These are phyloP conservation scores for Diachrysia chrysitis DNA, from an alignment of 2,888 invertebrate species.

Conservation along the genomic window DNA sequence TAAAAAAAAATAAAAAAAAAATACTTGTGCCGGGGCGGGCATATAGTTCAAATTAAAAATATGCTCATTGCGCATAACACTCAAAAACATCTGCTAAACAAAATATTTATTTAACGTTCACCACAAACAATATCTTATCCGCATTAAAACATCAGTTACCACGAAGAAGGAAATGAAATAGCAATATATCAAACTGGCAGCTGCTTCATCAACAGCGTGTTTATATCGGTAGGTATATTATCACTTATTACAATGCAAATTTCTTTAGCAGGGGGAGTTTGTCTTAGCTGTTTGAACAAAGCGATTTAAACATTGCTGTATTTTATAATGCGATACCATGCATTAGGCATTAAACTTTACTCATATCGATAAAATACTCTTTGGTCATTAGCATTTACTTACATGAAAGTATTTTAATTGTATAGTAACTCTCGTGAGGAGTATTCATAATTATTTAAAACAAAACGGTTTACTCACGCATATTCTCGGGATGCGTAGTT, in stretches of 20 bases:
- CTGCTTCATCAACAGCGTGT: constrained; percentile 16
- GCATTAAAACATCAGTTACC: constrained; percentile 11
- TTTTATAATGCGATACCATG: not conserved
- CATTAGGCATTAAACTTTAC: not conserved
- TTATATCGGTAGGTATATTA: not conserved
- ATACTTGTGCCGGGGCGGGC: no score
- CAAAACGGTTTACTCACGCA: no score
- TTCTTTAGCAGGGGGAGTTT: not conserved
- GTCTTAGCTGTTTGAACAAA: not conserved
- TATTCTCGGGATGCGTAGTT: no score
- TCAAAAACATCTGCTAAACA: not conserved
- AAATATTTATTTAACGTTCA: not conserved
- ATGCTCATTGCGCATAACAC: no score
- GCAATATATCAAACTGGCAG: constrained; percentile 28
- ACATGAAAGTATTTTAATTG: no score
- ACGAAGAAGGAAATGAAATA: constrained; percentile 17
- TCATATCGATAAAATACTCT: no score
- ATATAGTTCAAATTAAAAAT: no score
- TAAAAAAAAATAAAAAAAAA: no score
- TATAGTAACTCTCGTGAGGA: no score
- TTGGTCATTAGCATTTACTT: no score
- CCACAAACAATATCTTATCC: not conserved
- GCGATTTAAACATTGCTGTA: not conserved
- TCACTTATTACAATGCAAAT: constrained; percentile 27
- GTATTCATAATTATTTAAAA: no score